Conservation (phyloP, 1,140 invertebrate genomes). For the Olivierus martensii region DNA sequence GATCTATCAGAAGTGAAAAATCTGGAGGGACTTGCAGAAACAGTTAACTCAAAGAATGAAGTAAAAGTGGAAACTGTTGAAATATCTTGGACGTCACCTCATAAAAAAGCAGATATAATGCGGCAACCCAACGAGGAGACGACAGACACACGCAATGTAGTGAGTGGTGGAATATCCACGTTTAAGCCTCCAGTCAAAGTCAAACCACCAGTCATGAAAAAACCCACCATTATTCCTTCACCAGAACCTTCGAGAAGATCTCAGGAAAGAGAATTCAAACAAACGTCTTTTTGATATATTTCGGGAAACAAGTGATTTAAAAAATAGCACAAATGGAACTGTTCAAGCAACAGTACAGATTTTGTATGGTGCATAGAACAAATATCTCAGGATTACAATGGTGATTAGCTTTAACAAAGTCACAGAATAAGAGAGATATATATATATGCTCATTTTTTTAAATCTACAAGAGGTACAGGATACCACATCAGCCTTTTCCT, state of each 20-base stretch:
- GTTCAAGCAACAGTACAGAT: too few species aligned
- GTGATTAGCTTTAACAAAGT: too few species aligned
- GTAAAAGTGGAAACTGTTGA: slow-evolving; percentile 24
- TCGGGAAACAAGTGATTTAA: not conserved
- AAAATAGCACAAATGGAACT: not conserved
- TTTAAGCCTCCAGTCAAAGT: slow-evolving; percentile 55
- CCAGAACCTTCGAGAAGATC: not conserved
- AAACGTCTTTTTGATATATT: slow-evolving; percentile 2
- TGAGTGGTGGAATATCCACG: slow-evolving; percentile 42
- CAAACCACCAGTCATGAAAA: slow-evolving; percentile 54
- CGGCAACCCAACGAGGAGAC: not conserved
- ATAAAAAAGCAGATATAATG: slow-evolving; percentile 6
- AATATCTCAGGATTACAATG: too few species aligned
- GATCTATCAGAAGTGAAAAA: slow-evolving; percentile 13
- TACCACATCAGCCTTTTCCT: too few species aligned
- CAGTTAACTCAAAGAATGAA: slow-evolving; percentile 10
- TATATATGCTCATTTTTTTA: too few species aligned
- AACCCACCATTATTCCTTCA: slow-evolving; percentile 35
- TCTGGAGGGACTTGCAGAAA: slow-evolving; percentile 2
- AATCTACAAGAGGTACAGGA: too few species aligned
- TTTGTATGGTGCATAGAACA: too few species aligned
- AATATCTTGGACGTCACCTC: slow-evolving; percentile 36
- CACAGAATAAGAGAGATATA: too few species aligned
- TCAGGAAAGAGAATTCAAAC: slow-evolving; percentile 1
- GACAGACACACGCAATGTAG: slow-evolving; percentile 30